Conservation (phyloP, 2,888 invertebrate genomes). For the Clitarchus hookeri region DNA sequence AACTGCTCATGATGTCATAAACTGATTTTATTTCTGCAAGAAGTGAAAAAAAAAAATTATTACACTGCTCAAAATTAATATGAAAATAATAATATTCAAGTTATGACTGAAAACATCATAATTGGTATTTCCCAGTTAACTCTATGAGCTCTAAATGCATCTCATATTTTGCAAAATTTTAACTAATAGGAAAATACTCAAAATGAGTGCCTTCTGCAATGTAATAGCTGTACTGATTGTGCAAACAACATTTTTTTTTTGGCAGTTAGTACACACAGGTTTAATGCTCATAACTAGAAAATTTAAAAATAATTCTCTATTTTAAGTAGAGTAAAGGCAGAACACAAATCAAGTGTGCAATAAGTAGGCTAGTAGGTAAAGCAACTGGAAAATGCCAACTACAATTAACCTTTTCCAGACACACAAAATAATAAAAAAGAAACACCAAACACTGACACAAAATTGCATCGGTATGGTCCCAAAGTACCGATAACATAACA, state of each 20-base stretch:
- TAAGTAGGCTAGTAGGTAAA: too few relatives aligned
- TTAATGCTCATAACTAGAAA: neutral
- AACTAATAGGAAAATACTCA: neutral
- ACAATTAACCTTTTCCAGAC: neutral
- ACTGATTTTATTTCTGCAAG: neutral
- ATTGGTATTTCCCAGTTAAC: neutral
- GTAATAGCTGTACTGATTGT: neutral
- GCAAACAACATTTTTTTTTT: neutral
- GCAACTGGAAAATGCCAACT: neutral
- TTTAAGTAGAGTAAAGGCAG: too few relatives aligned
- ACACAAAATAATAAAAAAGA: neutral
- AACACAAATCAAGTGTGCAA: too few relatives aligned
- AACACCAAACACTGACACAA: neutral
- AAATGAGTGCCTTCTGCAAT: neutral
- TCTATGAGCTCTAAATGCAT: neutral
- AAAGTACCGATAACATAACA: conserved; percentile 16
- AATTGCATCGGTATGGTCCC: conserved; percentile 17
- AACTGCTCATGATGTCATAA: neutral
- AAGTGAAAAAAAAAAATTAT: neutral
- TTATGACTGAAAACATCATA: too few relatives aligned
- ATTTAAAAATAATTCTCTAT: too few relatives aligned
- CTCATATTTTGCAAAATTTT: neutral
- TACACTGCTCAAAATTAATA: neutral
- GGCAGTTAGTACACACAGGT: neutral
- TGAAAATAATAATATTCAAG: neutral